Evolutionary conservation across 2,113 vertebrate species (phyloP).

Genomic region (Gobiocypris rarus): DNA sequence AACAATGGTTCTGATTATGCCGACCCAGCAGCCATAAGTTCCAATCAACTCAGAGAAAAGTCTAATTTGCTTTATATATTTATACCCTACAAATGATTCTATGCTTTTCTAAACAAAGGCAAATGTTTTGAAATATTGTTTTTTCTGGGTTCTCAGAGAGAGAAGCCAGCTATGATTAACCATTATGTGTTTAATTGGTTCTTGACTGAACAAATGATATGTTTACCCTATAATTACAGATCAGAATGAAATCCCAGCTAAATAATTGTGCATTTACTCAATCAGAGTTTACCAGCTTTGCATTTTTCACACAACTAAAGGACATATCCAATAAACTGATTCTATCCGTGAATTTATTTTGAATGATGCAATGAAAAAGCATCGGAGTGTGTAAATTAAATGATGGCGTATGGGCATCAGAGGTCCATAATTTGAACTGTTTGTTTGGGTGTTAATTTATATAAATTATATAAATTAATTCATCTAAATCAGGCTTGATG

Average conservation of each 20-base stretch:
- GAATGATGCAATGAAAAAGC: background rate
- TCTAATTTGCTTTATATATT: background rate
- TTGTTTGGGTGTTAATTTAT: background rate
- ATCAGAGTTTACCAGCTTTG: constrained; percentile 7
- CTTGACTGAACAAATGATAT: constrained; percentile 45
- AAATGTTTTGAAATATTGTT: constrained; percentile 27
- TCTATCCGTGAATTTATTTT: background rate
- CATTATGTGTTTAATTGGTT: constrained; percentile 46
- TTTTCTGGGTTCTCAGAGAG: constrained; percentile 8
- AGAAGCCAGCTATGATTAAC: constrained; percentile 41
- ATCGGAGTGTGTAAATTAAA: background rate
- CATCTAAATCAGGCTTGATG: too few species aligned
- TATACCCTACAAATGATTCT: constrained; percentile 1
- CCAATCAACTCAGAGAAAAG: constrained; percentile 26
- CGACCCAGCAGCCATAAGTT: background rate
- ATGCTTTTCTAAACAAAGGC: constrained; percentile 25
- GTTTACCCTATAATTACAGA: constrained; percentile 44
- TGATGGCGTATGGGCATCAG: background rate
- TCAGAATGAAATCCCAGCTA: constrained; percentile 20
- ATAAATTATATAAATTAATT: background rate
- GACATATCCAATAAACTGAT: background rate
- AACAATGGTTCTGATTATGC: constrained; percentile 56
- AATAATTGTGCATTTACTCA: constrained; percentile 4
- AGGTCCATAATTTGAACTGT: background rate
- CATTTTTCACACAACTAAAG: background rate